These are phyloP conservation scores for Netelia virgata DNA, from an alignment of 2,888 invertebrate species.

Conservation along the genomic window DNA sequence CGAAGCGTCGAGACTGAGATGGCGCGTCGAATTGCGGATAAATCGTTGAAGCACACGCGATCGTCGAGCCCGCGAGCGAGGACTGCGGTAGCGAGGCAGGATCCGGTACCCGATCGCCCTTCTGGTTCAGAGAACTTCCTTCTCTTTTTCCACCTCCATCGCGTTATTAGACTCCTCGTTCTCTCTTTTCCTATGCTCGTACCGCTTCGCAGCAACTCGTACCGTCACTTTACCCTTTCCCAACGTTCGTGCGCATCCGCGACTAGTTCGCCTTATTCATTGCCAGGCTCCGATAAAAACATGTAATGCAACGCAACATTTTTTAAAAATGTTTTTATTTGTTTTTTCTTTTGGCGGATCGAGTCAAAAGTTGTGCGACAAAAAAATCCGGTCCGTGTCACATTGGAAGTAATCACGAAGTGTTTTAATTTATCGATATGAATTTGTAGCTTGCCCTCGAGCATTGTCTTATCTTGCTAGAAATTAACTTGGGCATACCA, in stretches of 20 bases:
- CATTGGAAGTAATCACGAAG: neutral
- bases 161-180: slow-evolving; percentile 41
- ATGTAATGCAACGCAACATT: neutral
- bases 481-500: no score
- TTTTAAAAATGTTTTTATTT: neutral
- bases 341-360: neutral
- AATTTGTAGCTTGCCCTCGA: neutral
- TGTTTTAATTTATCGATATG: neutral
- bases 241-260: slow-evolving; percentile 5
- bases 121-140: slow-evolving; percentile 75
- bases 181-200: slow-evolving; percentile 47
- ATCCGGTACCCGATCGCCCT: slow-evolving; percentile 76
- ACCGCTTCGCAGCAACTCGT: slow-evolving; percentile 14
- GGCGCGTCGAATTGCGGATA: slow-evolving; percentile 18
- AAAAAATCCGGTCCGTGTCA: no score
- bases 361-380: no score
- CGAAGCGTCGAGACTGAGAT: slow-evolving; percentile 21
- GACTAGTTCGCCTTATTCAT: neutral
- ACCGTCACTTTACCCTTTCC: slow-evolving; percentile 48
- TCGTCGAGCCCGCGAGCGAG: slow-evolving; percentile 73
- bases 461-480: no score
- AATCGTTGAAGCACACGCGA: slow-evolving; percentile 45
- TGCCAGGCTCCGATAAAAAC: neutral
- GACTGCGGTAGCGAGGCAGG: slow-evolving; percentile 71
- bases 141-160: slow-evolving; percentile 70